phyloP scores from a whole-genome alignment of 2,888 invertebrate species.

The Julus scandinavius region DNA sequence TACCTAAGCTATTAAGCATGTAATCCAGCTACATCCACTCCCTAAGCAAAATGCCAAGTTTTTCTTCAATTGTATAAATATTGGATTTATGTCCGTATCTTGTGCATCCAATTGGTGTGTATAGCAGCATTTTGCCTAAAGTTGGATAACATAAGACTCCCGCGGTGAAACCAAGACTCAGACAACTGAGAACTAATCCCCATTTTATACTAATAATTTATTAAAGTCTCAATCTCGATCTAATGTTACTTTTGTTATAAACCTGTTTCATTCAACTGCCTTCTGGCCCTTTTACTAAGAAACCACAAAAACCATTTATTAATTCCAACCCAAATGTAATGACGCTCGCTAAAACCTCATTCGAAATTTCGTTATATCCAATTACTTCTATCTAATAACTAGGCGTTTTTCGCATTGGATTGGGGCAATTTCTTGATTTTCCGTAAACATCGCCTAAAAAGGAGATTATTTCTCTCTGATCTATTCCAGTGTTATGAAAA shows the following conservation, averaged over 20 bases:
- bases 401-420: conserved; percentile 20
- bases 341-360: background rate
- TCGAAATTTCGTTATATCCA: background rate
- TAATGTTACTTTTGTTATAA: conserved; percentile 2
- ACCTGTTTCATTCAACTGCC: background rate
- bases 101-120: background rate
- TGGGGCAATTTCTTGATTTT: background rate
- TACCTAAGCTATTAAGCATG: background rate
- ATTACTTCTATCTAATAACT: background rate
- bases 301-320: background rate
- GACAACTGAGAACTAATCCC: background rate
- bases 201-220: background rate
- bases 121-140: background rate
- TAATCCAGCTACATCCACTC: background rate
- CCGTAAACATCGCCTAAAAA: conserved; percentile 9
- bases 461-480: background rate
- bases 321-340: background rate
- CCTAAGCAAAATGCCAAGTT: background rate
- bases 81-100: conserved; percentile 19
- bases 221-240: background rate
- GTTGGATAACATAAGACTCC: background rate
- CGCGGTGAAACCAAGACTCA: background rate
- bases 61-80: conserved; percentile 31
- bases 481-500: conserved; percentile 3
- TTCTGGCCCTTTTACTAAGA: background rate